Evolutionary conservation across 2,113 vertebrate species (phyloP), one percentile per base, ranked within the genome.

Genomic region (Ptychochromis oligacanthus): DNA sequence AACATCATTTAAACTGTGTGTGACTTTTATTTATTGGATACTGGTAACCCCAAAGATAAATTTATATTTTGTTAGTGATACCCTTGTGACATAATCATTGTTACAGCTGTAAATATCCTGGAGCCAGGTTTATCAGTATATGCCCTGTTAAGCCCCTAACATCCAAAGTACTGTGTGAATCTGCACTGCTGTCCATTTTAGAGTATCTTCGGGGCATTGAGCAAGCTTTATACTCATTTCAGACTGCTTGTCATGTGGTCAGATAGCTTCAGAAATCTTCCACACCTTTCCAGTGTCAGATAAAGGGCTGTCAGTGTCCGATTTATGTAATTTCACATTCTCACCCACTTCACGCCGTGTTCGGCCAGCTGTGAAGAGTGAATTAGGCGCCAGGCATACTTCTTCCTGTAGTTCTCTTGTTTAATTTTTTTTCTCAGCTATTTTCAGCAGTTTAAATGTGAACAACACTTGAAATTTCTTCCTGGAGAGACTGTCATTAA

Each of bases 241-340:
- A 56, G 36, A 56, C 18, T 55, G 31, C 52, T 22, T 49, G 55
- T 56, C 64, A 78, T 64, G 14, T 78, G 75, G 40, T 60, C 49
- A 5, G 36, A 72, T 60, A 70, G 74, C 75, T 78, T 26, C 55
- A 74, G 26, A 81, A 52, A 59, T 43, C 74, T n/a, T 38, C 65
- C 56, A 61, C 79, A 75, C 43, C 57, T 54, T 75, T 60, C 31
- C 34, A 36, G 14, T 74, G 79, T 74, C 56, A 70, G 62, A 70
- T 34, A 52, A 72, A 22, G 40, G 20, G 26, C 10, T 74, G 40
- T 46, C 54, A 58, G 62, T 70, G 54, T 74, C 40, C 38, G 10
- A 22, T 9, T 49, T 80, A 54, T 58, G 78, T 34, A 26, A 70
- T 40, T 58, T 31, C 24, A 74, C 56, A 26, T 49, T 28, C 54